These are phyloP conservation scores for Aplocera efformata DNA, from an alignment of 2,888 invertebrate species.

Conservation along the genomic window DNA sequence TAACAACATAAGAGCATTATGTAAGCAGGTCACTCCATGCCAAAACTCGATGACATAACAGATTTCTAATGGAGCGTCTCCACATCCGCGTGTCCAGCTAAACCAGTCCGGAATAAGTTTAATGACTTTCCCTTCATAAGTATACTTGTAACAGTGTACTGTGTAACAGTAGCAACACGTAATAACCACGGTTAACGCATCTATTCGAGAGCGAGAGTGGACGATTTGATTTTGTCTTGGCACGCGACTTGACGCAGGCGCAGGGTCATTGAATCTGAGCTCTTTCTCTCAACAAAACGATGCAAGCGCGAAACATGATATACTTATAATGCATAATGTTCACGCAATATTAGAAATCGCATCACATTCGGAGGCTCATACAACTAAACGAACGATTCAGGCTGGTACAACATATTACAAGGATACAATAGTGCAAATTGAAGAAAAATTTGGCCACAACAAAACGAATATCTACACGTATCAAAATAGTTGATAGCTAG, in stretches of 20 bases:
- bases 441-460: too few species aligned
- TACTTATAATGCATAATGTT: slow-evolving; percentile 7
- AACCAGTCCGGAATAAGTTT: slow-evolving; percentile 26
- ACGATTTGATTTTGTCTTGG: slow-evolving; percentile 66
- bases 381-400: too few species aligned
- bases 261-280: slow-evolving; percentile 55
- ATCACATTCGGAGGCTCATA: background rate
- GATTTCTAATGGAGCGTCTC: slow-evolving; percentile 21
- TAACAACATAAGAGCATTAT: slow-evolving; percentile 3
- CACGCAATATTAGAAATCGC: slow-evolving; percentile 15
- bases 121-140: slow-evolving; percentile 68
- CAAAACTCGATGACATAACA: slow-evolving; percentile 19
- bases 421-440: too few species aligned
- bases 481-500: too few species aligned
- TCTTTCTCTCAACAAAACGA: slow-evolving; percentile 51
- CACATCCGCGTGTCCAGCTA: slow-evolving; percentile 10
- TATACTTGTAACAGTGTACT: slow-evolving; percentile 48
- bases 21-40: slow-evolving; percentile 14
- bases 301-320: slow-evolving; percentile 6
- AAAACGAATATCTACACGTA: too few species aligned
- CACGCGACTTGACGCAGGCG: slow-evolving; percentile 62
- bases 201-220: slow-evolving; percentile 67
- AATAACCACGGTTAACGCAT: slow-evolving; percentile 50
- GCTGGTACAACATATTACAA: too few species aligned
- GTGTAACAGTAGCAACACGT: slow-evolving; percentile 46